phyloP scores from a whole-genome alignment of 2,888 invertebrate genomes.

The Sinohyriopsis cumingii region DNA sequence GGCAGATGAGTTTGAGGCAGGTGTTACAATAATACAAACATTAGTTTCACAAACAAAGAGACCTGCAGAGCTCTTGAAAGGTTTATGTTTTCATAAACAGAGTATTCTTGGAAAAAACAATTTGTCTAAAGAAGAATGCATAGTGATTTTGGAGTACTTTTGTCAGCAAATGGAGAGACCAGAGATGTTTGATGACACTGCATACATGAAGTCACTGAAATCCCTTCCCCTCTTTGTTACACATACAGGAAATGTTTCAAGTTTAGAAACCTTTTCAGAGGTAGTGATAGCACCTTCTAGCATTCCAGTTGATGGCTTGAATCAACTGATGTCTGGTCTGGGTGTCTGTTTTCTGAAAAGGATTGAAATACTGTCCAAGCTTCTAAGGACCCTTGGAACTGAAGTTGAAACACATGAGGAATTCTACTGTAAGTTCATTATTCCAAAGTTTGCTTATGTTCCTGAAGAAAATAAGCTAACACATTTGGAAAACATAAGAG shows the following conservation, averaged over 20 bases:
- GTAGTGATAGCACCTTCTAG: neutral
- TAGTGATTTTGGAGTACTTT: too few species aligned
- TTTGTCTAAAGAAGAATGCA: too few species aligned
- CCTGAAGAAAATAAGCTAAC: conserved; percentile 1
- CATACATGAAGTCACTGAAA: neutral
- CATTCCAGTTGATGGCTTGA: conserved; percentile 5
- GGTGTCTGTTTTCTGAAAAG: too few species aligned
- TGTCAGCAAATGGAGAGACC: too few species aligned
- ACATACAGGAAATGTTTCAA: neutral
- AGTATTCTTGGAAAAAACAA: too few species aligned
- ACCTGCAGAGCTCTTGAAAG: too few species aligned
- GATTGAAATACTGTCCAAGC: too few species aligned
- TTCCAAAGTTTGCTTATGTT: conserved; percentile 16
- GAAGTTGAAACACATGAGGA: neutral
- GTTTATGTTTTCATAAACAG: too few species aligned
- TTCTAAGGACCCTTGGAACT: neutral
- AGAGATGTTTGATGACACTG: too few species aligned
- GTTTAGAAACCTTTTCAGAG: neutral
- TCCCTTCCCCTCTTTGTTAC: neutral
- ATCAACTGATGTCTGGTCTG: neutral
- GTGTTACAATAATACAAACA: too few species aligned
- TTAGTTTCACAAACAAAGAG: too few species aligned
- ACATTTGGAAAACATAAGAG: conserved; percentile 18
- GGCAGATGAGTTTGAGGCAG: too few species aligned
- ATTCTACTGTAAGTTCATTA: conserved; percentile 24